Base-by-base conservation (phyloP, 2,797 vertebrate species). In the Apogon hyalosoma region DNA sequence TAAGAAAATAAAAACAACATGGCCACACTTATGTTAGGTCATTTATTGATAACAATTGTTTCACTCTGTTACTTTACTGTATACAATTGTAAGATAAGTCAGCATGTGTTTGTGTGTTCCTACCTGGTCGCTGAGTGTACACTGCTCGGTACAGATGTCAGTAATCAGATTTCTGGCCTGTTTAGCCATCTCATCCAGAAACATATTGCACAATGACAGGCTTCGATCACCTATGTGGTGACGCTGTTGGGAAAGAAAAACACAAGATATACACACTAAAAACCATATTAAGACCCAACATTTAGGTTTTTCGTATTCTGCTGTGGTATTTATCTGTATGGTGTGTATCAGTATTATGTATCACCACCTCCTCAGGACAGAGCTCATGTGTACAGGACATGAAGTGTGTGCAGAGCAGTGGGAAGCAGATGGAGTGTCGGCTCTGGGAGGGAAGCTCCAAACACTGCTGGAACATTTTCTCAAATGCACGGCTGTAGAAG, bases 391-490 rank as follows among this genome's bases (percentile, higher is more conserved):
- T 99, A 55, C 98, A 99, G 92, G 96, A 98, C 98, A 99, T 99
- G 85, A 99, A 99, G 91, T 99, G 98, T 79, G 97, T 98, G 86
- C 97, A 99, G 79, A 99, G 96, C 78, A 99, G 93, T 28, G 97
- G 98, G 90, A 99, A 99, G 73, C 96, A 97, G 93, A 99, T 96
- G 73, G 98, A 99, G 77, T 99, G 97, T 90, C 97, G 95, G 64
- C 97, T 98, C 38, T 99, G 97, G 65, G 98, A 99, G 3, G 97
- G 98, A 79, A 99, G 94, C 92, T 99, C 98, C 94, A 99, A 92
- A 82, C 98, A 99, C 87, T 99, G 97, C 85, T 99, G 98, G 89
- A 99, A 99, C 98, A 99, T 99, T 94, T 98, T 99, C 88, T 99
- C 98, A 94, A 99, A 99, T 24, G 97, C 97, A 66, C 97, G 96